Evolutionary conservation across 2,113 vertebrate genomes (phyloP), one percentile per base, ranked within the genome.

Genomic region (Steatornis caripensis): DNA sequence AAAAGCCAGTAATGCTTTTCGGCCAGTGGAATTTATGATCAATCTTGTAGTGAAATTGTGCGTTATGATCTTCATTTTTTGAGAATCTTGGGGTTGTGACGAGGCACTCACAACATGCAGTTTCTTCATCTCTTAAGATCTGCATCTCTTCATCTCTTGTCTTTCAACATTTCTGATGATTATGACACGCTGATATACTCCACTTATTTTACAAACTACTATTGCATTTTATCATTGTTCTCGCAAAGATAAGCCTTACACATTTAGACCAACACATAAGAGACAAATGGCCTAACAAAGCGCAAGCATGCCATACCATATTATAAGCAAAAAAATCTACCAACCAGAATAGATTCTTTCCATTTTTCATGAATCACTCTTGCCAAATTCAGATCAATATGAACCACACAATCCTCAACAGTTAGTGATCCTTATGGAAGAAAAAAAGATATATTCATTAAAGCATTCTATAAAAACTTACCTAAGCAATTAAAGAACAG

Each of bases 301-400:
- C 7, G 49, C 30, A 95, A 66, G 77, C 45, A 27, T 37, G 66
- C 45, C 27, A 84, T 34, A 93, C 20, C 8, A 4, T 53, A 91
- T 88, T 37, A 84, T 45, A 96, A 68, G 53, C 83, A 93, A 95
- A 58, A 58, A 96, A 89, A 93, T 55, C 68, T 97, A 98, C 98
- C 97, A 90, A 99, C 99, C 98, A 99, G 98, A 82, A 99, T 98
- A 83, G 99, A 99, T 95, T 99, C 99, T 97, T 99, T 99, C 99
- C 99, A 99, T 97, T 99, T 99, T 94, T 99, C 99, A 97, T 99
- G 99, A 79, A 99, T 99, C 88, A 98, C 98, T 98, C 98, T 99
- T 89, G 99, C 99, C 96, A 99, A 97, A 95, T 98, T 99, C 92
- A 99, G 97, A 97, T 99, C 99, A 98, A 99, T 99, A 89, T 98